Evolutionary conservation across 2,113 vertebrate species (phyloP).

Genomic region (Oreotrochilus melanogaster): DNA sequence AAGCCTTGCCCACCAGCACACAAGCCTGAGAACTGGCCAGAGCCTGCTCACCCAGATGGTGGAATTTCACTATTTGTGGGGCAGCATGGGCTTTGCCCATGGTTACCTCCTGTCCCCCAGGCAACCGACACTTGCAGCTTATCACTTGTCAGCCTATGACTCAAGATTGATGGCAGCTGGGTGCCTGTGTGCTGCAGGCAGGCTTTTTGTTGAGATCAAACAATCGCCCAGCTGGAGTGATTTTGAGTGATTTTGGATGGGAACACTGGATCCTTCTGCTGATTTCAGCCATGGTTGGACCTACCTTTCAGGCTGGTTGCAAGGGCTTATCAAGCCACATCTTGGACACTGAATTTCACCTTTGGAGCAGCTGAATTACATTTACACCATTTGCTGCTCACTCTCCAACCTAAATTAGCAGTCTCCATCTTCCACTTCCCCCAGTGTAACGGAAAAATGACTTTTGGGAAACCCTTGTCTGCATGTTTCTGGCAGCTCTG

Average conservation of each 20-base stretch:
- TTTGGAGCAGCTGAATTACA: neutral
- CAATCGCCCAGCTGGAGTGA: neutral
- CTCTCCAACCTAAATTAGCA: neutral
- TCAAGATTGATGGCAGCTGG: neutral
- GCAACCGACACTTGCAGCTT: fast-evolving
- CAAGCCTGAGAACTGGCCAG: neutral
- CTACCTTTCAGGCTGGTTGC: neutral
- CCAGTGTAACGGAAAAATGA: neutral
- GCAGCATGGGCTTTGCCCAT: neutral
- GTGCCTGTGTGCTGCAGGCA: neutral
- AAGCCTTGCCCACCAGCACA: neutral
- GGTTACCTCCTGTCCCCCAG: neutral
- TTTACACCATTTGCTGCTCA: neutral
- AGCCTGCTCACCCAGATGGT: neutral
- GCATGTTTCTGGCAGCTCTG: neutral
- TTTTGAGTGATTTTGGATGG: neutral
- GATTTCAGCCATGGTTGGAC: neutral
- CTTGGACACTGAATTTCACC: neutral
- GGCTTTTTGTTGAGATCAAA: neutral
- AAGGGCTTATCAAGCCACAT: neutral
- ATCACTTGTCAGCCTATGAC: neutral
- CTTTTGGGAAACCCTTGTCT: neutral
- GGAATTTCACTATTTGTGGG: fast-evolving
- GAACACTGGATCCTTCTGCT: neutral
- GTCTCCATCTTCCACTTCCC: neutral